Base-by-base conservation (phyloP, 2,113 vertebrate species). In the Odobenus rosmarus region DNA sequence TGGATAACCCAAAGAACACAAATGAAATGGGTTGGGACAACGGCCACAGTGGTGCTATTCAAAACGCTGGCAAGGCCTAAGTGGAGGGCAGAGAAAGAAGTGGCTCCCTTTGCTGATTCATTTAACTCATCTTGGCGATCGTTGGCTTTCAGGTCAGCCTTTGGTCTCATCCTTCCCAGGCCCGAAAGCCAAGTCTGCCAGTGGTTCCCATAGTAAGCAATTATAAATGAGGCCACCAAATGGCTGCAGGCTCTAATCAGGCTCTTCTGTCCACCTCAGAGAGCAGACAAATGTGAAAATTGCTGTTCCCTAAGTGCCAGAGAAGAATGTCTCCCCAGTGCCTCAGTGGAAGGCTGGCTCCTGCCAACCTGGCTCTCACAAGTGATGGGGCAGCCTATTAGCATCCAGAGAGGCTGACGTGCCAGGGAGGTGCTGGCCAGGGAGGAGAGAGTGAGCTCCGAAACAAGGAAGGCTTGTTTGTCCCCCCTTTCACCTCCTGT, bases 201-300 rank as follows among this genome's bases (percentile, higher is more conserved):
- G 96, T 97, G 98, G 98, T 98, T 98, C 97, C 97, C 98, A 98
- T 98, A 98, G 96, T 94, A 98, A 98, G 97, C 96, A 98, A 98
- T 98, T 98, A 98, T 59, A 97, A 98, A 98, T 94, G 96, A 97
- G 98, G 97, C 97, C 93, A 98, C 98, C 97, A 97, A 98, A 98
- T 93, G 94, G 90, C 97, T 97, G 80, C 87, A 85, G 97, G 90
- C 97, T 97, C 98, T 97, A 98, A 97, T 98, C 98, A 98, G 97
- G 95, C 97, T 97, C 97, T 98, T 98, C 96, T 96, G 90, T 96
- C 98, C 97, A 98, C 96, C 92, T 93, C 96, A 12, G 95, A 96
- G 46, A 97, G 96, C 59, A 42, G 97, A 97, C 97, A 98, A 93
- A 98, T 97, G 98, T 93, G 98, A 97, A 98, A 98, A 98, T 67